phyloP scores from a whole-genome alignment of 2,113 vertebrate species.

The Erythrolamprus reginae region DNA sequence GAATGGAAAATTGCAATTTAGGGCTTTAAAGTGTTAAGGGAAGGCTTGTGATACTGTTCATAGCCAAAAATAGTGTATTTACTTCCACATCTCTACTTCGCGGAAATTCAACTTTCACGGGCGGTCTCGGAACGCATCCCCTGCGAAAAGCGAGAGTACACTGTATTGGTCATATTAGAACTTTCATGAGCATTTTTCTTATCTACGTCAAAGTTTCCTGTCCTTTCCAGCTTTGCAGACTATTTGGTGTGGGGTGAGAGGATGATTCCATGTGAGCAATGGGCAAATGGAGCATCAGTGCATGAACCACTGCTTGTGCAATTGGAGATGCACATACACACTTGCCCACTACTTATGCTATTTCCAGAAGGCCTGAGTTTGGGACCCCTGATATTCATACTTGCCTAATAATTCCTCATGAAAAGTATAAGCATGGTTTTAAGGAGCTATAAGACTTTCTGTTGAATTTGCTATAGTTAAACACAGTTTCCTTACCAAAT shows the following conservation, averaged over 20 bases:
- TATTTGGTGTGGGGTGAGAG: rapidly evolving
- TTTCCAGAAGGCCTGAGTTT: background rate
- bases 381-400: background rate
- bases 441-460: background rate
- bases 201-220: background rate
- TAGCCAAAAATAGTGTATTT: too few relatives aligned
- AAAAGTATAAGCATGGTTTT: background rate
- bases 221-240: background rate
- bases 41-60: too few relatives aligned
- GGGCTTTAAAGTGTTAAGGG: too few relatives aligned
- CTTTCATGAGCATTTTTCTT: background rate
- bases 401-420: background rate
- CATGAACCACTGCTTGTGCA: background rate
- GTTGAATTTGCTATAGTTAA: background rate
- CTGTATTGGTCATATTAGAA: background rate
- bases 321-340: background rate
- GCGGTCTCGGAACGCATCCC: too few relatives aligned
- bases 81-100: too few relatives aligned
- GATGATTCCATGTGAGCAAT: background rate
- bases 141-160: too few relatives aligned
- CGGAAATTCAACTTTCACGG: too few relatives aligned
- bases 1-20: too few relatives aligned
- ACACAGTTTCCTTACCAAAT: background rate
- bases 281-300: background rate
- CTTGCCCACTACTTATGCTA: background rate